Base-by-base conservation (phyloP, 2,113 vertebrate genomes). In the Scopus umbretta region DNA sequence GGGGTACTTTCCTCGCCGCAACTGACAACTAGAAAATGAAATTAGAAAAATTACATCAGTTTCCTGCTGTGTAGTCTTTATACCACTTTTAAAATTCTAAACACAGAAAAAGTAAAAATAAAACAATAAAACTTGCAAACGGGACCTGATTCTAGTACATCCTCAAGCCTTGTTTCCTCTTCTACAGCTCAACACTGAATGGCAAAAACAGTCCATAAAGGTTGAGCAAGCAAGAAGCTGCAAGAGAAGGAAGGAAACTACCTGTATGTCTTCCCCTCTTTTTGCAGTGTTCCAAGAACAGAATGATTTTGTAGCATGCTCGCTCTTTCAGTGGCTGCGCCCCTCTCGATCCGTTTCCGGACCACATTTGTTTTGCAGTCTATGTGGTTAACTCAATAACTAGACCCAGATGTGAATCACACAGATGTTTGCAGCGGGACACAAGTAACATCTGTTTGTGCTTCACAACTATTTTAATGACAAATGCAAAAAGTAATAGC, bases 1-100 rank as follows among this genome's bases (percentile, higher is more conserved):
- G 52, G 30, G 45, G 50, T 40, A 52, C 3, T 47, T 91, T 87
- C 91, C 6, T 81, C 49, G 6, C 1, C 40, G 53, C 96, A 97
- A 87, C 43, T 90, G 91, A n/a, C 43, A 94, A 95, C 94, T 94
- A 96, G 94, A 97, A 96, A 97, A 96, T 22, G 73, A 96, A 95
- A 96, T 94, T 61, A 92, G 62, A 97, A 96, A 96, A 90, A 43
- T 58, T 34, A 1, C 61, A 90, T 96, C 92, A 91, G 78, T 95
- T 91, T 95, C 58, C 65, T 56, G 61, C 40, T 95, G 78, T 87
- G 43, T 45, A 88, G 62, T 42, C 63, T 74, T 90, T 15, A 66
- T 16, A 71, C 1, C 0, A 0, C 59, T 88, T 93, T 86, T 42
- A 78, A 82, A 83, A 94, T 58, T 73, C 80, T 58, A 86, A 88